Evolutionary conservation across 2,888 invertebrate genomes (phyloP), one percentile per base, ranked within the genome.

Genomic region (Toxonevra muliebris): DNA sequence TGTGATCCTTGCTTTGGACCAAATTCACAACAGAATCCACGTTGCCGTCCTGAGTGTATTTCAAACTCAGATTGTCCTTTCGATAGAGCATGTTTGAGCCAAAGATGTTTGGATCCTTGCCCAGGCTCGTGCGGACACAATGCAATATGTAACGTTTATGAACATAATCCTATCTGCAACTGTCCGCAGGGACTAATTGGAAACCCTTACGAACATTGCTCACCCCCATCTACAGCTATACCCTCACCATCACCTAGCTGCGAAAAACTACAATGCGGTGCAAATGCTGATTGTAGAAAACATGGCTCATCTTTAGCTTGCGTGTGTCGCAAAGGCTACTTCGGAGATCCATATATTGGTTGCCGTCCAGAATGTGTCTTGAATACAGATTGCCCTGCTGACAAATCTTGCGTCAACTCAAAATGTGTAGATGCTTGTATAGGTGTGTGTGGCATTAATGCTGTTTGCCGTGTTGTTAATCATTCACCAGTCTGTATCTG

Each of bases 11-110:
- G 94, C 80, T 86, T 89, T 75, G 90, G 91, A 54, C 88, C 90
- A 1, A 89, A 90, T 74, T 89, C 90, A 48, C 86, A 88, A 55
- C 90, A 89, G 74, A 91, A 91, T 83, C 91, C 93, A 40, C 88
- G 89, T 43, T 95, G 95, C 76, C 88, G 92, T 79, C 94, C 94
- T 43, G 94, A 95, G 86, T 95, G 95, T 85, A 86, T 95, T 61
- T 88, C 91, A 15, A 92, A 91, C 79, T 90, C 92, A 1, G 94
- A 95, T 78, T 95, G 95, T 86, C 88, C 91, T 61, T 92, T 92
- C 78, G 87, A 93, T 80, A 90, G 88, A 78, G 92, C 93, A 65
- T 95, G 94, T 79, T 85, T 93, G 61, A 89, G 90, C 71, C 90
- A 91, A 76, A 89, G 87, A 80, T 95, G 95, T 79, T 83, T 89